Evolutionary conservation across 2,797 vertebrate species (phyloP).

Genomic region (Chaetophractus vellerosus): DNA sequence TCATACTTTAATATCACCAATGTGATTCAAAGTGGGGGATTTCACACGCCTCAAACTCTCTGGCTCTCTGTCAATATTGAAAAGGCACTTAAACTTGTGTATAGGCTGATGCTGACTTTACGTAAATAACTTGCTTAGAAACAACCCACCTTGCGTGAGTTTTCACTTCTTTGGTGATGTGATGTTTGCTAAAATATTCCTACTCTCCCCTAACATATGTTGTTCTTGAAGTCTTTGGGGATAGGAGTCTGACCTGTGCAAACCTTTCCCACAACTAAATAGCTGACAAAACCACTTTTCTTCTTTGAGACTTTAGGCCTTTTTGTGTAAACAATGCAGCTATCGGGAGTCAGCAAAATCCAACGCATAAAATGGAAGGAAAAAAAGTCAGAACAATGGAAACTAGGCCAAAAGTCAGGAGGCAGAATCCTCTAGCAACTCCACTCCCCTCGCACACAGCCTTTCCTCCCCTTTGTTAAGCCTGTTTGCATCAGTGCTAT

Average conservation of each 20-base stretch:
- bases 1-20: not conserved
- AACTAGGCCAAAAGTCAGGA: not conserved
- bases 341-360: constrained; percentile 63
- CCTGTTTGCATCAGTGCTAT: not conserved
- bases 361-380: not conserved
- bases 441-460: not conserved
- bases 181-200: not conserved
- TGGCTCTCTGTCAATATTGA: not conserved
- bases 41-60: not conserved
- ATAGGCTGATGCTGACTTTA: not conserved
- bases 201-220: constrained; percentile 15
- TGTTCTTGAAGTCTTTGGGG: not conserved
- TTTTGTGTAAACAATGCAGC: constrained; percentile 9
- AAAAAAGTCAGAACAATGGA: not conserved
- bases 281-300: constrained; percentile 70
- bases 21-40: constrained; percentile 36
- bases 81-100: not conserved
- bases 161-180: not conserved
- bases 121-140: not conserved
- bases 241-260: not conserved
- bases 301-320: constrained; percentile 35
- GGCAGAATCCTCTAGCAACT: not conserved
- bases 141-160: not conserved
- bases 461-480: not conserved
- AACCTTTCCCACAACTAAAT: constrained; percentile 55